phyloP scores from a whole-genome alignment of 2,113 vertebrate species.

The Daboia siamensis region DNA sequence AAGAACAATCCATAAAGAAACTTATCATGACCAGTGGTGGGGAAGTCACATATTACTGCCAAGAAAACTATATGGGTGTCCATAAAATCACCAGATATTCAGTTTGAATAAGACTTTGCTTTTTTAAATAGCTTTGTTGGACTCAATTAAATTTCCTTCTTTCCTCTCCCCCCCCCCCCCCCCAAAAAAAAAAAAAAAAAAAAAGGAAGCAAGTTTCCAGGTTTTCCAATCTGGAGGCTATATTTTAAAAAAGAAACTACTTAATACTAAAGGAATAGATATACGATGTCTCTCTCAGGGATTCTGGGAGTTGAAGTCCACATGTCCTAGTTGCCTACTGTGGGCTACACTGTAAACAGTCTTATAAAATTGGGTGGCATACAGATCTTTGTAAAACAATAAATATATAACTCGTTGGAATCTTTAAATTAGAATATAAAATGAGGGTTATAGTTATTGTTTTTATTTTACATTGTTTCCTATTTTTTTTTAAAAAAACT shows the following conservation, averaged over 20 bases:
- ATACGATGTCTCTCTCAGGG: background rate
- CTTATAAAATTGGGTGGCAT: background rate
- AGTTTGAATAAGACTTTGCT: background rate
- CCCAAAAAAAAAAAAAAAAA: too few species aligned
- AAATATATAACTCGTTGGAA: background rate
- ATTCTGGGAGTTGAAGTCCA: background rate
- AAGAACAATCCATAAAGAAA: background rate
- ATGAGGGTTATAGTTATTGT: background rate
- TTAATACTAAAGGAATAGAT: background rate
- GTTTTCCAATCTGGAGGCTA: background rate
- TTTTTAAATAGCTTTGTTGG: background rate
- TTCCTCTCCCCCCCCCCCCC: too few species aligned
- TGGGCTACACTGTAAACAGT: background rate
- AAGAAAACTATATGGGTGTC: background rate
- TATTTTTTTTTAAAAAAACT: background rate
- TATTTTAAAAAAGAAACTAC: background rate
- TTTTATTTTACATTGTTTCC: background rate
- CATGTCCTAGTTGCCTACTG: background rate
- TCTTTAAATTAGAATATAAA: background rate
- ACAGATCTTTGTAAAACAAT: background rate
- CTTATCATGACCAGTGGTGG: background rate
- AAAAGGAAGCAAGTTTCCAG: background rate
- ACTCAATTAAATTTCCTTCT: background rate
- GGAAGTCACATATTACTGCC: background rate
- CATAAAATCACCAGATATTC: background rate